A percentile compares a stretch with the other conserved stretches of the same genome.
These are phyloP conservation scores for Colletes collaris DNA, from an alignment of 2,888 invertebrate species.

Conservation along the genomic window DNA sequence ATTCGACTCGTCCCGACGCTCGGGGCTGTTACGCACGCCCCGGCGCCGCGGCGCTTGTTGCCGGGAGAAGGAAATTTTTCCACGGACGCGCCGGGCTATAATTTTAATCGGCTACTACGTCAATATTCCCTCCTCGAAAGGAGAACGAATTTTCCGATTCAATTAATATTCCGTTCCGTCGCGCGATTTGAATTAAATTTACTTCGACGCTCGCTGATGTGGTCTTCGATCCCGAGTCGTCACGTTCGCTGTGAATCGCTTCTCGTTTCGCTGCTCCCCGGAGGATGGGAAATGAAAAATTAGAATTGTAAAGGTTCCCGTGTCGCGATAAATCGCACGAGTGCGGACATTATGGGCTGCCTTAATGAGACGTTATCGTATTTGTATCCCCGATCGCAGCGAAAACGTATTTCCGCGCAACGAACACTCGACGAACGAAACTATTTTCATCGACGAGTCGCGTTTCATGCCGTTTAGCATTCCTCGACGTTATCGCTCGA, in stretches of 20 bases:
- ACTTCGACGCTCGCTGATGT: slow-evolving; percentile 43
- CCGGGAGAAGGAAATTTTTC: slow-evolving; percentile 17
- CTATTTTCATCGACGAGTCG: too few relatives aligned
- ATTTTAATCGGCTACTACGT: slow-evolving; percentile 52
- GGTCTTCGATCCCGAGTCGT: slow-evolving; percentile 49
- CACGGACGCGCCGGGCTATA: slow-evolving; percentile 16
- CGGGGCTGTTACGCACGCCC: slow-evolving; percentile 12
- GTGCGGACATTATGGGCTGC: slow-evolving; percentile 4
- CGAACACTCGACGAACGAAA: not conserved
- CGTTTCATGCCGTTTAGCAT: too few relatives aligned
- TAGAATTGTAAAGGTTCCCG: slow-evolving; percentile 47
- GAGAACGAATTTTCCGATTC: slow-evolving; percentile 55
- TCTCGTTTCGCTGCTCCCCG: slow-evolving; percentile 19
- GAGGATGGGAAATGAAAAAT: slow-evolving; percentile 34
- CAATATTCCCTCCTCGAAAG: slow-evolving; percentile 45
- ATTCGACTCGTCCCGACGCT: slow-evolving; percentile 10
- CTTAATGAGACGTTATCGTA: slow-evolving; percentile 8
- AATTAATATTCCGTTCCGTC: slow-evolving; percentile 62
- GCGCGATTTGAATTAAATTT: slow-evolving; percentile 63
- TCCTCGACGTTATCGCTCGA: too few relatives aligned
- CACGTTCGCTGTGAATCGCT: slow-evolving; percentile 50
- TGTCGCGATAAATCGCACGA: slow-evolving; percentile 18
- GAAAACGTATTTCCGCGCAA: not conserved
- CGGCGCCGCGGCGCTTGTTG: slow-evolving; percentile 1
- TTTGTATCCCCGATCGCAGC: slow-evolving; percentile 6